phyloP scores from a whole-genome alignment of 2,888 invertebrate genomes.

The Metellina segmentata region DNA sequence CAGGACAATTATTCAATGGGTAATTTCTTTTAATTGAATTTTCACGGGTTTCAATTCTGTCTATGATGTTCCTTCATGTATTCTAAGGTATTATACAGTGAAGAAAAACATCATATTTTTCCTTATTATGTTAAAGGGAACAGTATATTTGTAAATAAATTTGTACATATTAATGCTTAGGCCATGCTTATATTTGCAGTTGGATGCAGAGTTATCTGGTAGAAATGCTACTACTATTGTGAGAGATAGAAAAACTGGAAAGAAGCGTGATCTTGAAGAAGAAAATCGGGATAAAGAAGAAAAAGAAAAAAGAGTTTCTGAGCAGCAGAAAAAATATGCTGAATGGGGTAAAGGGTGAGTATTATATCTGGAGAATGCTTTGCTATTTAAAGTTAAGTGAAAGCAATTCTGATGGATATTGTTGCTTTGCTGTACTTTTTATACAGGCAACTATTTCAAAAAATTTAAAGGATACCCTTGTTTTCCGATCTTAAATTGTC shows the following conservation, averaged over 20 bases:
- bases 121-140: not conserved
- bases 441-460: no score
- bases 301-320: slow-evolving; percentile 85
- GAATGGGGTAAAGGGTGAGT: slow-evolving; percentile 91
- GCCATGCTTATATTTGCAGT: slow-evolving; percentile 80
- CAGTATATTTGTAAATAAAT: no score
- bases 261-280: slow-evolving; percentile 86
- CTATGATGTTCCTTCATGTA: not conserved
- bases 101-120: not conserved
- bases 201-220: slow-evolving; percentile 88
- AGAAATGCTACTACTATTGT: slow-evolving; percentile 87
- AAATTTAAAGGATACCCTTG: no score
- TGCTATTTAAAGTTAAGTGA: no score
- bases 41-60: not conserved
- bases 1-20: no score
- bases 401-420: no score
- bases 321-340: slow-evolving; percentile 87
- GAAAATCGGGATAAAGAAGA: slow-evolving; percentile 86
- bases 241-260: slow-evolving; percentile 86
- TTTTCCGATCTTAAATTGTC: no score
- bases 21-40: no score
- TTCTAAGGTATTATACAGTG: not conserved
- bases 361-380: not conserved
- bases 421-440: no score
- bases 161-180: not conserved